Evolutionary conservation across 92 coral and sea anemone genomes (phyloP).

Genomic region (Bergia puertoricense): DNA sequence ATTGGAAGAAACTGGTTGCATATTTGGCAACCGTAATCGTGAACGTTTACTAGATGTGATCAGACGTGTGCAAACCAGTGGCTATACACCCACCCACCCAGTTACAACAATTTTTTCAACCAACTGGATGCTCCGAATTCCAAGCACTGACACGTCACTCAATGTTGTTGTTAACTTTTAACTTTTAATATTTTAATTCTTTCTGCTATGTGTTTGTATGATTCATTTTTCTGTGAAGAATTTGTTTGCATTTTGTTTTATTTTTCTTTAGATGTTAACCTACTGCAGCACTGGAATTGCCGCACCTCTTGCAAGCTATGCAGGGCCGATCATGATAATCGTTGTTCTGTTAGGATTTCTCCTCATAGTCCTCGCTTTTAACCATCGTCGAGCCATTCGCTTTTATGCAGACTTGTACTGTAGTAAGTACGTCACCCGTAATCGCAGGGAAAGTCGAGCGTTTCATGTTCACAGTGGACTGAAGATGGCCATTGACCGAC

Average conservation of each 20-base stretch:
- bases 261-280: conserved; percentile 54
- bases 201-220: too few species aligned
- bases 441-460: conserved; percentile 26
- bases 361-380: conserved; percentile 53
- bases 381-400: conserved; percentile 53
- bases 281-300: conserved; percentile 62
- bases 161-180: too few species aligned
- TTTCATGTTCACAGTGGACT: conserved; percentile 48
- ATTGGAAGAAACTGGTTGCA: too few species aligned
- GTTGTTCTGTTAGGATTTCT: conserved; percentile 52
- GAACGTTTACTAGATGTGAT: too few species aligned
- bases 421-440: conserved; percentile 37
- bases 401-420: conserved; percentile 45
- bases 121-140: too few species aligned
- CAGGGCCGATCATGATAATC: conserved; percentile 58
- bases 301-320: conserved; percentile 62
- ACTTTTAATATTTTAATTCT: too few species aligned
- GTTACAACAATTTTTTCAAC: too few species aligned
- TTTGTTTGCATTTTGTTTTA: background rate
- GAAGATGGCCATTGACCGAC: conserved; percentile 40
- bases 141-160: too few species aligned
- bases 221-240: too few species aligned
- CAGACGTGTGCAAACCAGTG: too few species aligned
- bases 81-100: too few species aligned
- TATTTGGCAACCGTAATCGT: too few species aligned